Conservation (phyloP, 64 coral and sea anemone species). For the Porites lutea region DNA sequence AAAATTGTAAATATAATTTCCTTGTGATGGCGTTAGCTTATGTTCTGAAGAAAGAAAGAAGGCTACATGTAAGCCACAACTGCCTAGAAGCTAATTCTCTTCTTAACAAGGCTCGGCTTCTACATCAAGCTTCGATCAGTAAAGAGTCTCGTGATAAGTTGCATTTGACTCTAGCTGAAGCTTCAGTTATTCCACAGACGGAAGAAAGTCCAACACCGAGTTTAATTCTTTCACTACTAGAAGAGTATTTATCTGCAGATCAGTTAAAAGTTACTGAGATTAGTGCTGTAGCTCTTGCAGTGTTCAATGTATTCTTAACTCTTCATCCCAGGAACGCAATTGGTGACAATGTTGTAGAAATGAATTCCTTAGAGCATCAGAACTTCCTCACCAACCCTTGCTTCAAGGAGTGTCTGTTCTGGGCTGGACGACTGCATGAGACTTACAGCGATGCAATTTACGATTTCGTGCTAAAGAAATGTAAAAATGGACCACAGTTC, state of each 20-base stretch:
- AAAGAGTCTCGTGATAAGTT: neutral
- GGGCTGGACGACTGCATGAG: conserved; percentile 74
- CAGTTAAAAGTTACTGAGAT: conserved; percentile 80
- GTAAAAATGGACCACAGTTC: conserved; percentile 72
- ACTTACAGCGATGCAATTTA: conserved; percentile 79
- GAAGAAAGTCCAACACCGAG: neutral
- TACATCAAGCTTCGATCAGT: conserved; percentile 34
- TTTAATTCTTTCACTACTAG: conserved; percentile 49
- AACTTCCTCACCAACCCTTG: conserved; percentile 48
- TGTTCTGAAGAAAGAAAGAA: conserved; percentile 46
- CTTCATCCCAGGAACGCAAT: conserved; percentile 44
- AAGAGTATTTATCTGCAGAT: conserved; percentile 65
- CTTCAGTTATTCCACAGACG: neutral
- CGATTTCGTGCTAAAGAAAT: conserved; percentile 77
- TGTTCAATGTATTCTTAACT: conserved; percentile 77
- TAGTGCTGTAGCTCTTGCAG: conserved; percentile 83
- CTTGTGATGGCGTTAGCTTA: conserved; percentile 76
- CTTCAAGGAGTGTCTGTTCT: conserved; percentile 66
- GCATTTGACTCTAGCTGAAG: neutral
- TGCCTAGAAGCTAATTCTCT: conserved; percentile 25
- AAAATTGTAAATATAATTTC: conserved; percentile 87
- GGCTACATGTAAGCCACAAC: neutral
- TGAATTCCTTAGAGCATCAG: conserved; percentile 29
- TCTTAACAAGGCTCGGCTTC: conserved; percentile 42
- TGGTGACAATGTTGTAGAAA: neutral